Evolutionary conservation across 2,888 invertebrate species (phyloP).

Genomic region (Lycaena phlaeas): DNA sequence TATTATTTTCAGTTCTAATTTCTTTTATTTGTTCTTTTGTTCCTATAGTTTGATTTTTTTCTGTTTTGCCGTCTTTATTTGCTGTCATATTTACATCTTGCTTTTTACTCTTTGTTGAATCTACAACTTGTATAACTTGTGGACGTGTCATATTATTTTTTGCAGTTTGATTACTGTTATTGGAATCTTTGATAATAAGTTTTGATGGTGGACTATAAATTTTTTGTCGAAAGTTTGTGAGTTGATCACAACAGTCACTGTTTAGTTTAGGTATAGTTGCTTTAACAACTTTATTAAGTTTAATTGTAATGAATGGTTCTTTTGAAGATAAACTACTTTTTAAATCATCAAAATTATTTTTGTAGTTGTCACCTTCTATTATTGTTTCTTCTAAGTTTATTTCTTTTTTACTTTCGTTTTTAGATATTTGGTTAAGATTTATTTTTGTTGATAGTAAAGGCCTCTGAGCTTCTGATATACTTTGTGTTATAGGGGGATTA

Average conservation of each 20-base stretch:
- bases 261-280: constrained; percentile 56
- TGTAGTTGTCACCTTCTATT: constrained; percentile 1
- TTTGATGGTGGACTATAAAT: constrained; percentile 55
- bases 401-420: constrained; percentile 9
- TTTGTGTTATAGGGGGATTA: constrained; percentile 45
- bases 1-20: constrained; percentile 32
- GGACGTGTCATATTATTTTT: constrained; percentile 72
- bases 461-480: constrained; percentile 15
- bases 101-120: constrained; percentile 50
- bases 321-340: constrained; percentile 34
- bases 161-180: constrained; percentile 25
- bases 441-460: constrained; percentile 1
- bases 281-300: constrained; percentile 61
- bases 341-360: constrained; percentile 9
- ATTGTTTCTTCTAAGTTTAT: constrained; percentile 6
- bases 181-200: constrained; percentile 54
- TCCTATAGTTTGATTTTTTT: constrained; percentile 19
- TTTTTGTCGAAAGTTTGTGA: constrained; percentile 33
- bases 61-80: constrained; percentile 16
- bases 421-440: not conserved
- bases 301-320: constrained; percentile 62
- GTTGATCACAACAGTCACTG: constrained; percentile 28
- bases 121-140: constrained; percentile 75
- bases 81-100: constrained; percentile 23
- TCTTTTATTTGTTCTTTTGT: constrained; percentile 28